phyloP scores from a whole-genome alignment of 2,888 invertebrate genomes.

The Xylocampa areola region DNA sequence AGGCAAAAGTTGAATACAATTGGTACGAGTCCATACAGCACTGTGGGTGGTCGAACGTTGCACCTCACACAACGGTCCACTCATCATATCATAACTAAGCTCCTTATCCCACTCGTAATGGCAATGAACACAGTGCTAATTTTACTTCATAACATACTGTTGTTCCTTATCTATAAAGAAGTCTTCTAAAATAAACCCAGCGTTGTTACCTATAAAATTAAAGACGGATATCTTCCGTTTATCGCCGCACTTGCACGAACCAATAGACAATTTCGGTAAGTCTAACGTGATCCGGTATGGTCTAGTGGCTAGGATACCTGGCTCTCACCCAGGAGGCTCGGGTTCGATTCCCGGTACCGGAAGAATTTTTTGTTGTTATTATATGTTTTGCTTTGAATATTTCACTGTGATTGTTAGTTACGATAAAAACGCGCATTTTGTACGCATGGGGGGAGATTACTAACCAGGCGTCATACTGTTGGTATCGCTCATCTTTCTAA shows the following conservation, averaged over 20 bases:
- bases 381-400: constrained; percentile 49
- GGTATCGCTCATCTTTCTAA: constrained; percentile 69
- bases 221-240: constrained; percentile 43
- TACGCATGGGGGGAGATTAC: constrained; percentile 51
- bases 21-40: constrained; percentile 61
- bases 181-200: constrained; percentile 43
- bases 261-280: background rate
- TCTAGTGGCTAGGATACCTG: constrained; percentile 91
- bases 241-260: constrained; percentile 10
- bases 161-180: constrained; percentile 56
- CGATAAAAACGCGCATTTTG: constrained; percentile 52
- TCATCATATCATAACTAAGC: constrained; percentile 67
- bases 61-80: constrained; percentile 77
- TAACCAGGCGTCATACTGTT: constrained; percentile 44
- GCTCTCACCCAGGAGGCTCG: constrained; percentile 91
- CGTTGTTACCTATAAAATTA: constrained; percentile 46
- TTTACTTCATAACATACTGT: constrained; percentile 54
- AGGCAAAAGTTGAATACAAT: constrained; percentile 68
- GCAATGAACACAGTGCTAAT: constrained; percentile 64
- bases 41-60: constrained; percentile 75
- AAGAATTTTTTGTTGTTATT: constrained; percentile 71
- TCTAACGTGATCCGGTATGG: constrained; percentile 85
- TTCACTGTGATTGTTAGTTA: constrained; percentile 42
- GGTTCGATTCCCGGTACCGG: constrained; percentile 91
- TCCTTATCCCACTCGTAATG: constrained; percentile 60